These are phyloP conservation scores for Andrena bucephala DNA, from an alignment of 2,888 invertebrate genomes.

Conservation along the genomic window DNA sequence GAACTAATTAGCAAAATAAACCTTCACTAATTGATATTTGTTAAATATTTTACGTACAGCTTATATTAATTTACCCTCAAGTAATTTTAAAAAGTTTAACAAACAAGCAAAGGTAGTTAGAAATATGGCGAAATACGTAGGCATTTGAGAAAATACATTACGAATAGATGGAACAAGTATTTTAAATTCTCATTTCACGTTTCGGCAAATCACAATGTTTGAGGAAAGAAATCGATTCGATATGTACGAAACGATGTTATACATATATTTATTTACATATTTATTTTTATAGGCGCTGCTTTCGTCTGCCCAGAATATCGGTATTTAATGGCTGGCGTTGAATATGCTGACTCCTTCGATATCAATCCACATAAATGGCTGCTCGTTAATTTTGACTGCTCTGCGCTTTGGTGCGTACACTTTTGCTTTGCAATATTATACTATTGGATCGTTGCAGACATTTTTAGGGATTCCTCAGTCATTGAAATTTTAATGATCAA, in stretches of 20 bases:
- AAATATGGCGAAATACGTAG: no score
- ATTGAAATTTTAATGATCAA: no score
- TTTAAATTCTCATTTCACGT: background rate
- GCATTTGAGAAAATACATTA: no score
- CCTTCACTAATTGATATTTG: no score
- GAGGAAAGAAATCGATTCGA: background rate
- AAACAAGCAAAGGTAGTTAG: no score
- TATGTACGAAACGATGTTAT: background rate
- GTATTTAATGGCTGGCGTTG: slow-evolving; percentile 90
- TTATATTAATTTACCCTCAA: no score
- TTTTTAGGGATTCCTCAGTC: no score
- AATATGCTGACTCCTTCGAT: slow-evolving; percentile 95
- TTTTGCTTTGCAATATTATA: background rate
- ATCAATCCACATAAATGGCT: slow-evolving; percentile 99
- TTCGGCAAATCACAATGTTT: background rate
- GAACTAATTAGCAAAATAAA: no score
- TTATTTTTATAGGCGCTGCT: slow-evolving; percentile 88
- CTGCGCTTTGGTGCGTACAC: slow-evolving; percentile 92
- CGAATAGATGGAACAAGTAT: no score
- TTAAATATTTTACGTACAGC: no score
- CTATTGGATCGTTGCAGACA: background rate
- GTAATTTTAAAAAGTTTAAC: no score
- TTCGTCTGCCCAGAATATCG: slow-evolving; percentile 97
- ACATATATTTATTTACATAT: background rate
- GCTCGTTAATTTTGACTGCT: slow-evolving; percentile 97